These are phyloP conservation scores for Egretta garzetta DNA, from an alignment of 2,113 vertebrate species.

Conservation along the genomic window DNA sequence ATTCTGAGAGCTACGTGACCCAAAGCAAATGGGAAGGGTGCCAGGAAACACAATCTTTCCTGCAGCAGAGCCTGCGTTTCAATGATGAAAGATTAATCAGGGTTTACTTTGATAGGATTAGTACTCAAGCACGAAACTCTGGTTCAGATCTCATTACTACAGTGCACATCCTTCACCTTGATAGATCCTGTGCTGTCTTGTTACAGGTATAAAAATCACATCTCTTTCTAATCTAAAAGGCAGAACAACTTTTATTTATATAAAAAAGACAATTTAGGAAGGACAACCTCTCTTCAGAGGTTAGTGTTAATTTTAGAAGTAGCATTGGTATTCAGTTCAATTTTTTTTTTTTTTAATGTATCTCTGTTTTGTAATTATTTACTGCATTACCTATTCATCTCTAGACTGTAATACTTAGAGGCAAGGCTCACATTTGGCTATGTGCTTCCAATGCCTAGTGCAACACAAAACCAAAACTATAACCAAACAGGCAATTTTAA, in stretches of 20 bases:
- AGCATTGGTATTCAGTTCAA: background rate
- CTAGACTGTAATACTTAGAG: background rate
- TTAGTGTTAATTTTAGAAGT: background rate
- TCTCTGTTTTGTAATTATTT: background rate
- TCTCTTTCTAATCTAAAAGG: constrained; percentile 4
- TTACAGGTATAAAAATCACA: background rate
- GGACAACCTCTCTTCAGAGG: background rate
- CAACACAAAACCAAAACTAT: background rate
- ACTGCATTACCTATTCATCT: background rate
- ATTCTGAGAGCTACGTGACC: constrained; percentile 61
- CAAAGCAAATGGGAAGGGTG: constrained; percentile 57
- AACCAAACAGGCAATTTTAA: background rate
- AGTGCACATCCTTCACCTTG: constrained; percentile 42
- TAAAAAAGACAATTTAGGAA: background rate
- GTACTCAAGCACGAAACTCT: constrained; percentile 57
- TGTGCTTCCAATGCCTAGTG: background rate
- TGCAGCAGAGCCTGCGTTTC: constrained; percentile 6
- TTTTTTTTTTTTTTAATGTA: background rate
- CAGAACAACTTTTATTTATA: background rate
- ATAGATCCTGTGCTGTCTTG: constrained; percentile 15
- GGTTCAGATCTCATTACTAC: constrained; percentile 61
- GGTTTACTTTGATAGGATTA: constrained; percentile 72
- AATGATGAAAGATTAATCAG: constrained; percentile 70
- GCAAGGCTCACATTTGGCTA: background rate
- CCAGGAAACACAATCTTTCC: constrained; percentile 66